Conservation (phyloP, 2,888 invertebrate genomes). For the Cantharis lateralis region DNA sequence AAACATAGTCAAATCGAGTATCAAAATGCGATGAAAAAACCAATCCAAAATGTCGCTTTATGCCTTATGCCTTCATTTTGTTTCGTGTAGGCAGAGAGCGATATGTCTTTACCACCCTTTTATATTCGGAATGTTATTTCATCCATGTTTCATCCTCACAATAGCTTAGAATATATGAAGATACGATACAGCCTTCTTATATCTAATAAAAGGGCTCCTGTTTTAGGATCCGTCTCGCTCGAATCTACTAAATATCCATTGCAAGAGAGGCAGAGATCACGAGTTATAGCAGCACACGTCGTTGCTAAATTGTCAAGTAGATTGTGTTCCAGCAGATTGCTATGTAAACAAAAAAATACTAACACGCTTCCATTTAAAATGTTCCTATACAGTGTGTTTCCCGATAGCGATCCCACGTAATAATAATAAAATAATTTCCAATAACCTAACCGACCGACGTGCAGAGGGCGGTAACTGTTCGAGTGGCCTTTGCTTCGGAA, state of each 20-base stretch:
- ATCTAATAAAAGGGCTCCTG: constrained; percentile 23
- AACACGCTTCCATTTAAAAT: constrained; percentile 20
- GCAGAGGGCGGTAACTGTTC: not conserved
- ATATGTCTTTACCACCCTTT: constrained; percentile 37
- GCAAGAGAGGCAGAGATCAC: constrained; percentile 22
- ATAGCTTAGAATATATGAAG: constrained; percentile 40
- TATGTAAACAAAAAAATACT: constrained; percentile 28
- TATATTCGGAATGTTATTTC: constrained; percentile 40
- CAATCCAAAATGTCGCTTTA: constrained; percentile 22
- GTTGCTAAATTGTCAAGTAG: constrained; percentile 26
- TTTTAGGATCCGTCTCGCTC: constrained; percentile 23
- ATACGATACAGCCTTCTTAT: constrained; percentile 35
- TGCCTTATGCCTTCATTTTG: constrained; percentile 30
- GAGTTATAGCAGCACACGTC: constrained; percentile 19
- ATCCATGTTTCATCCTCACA: constrained; percentile 40
- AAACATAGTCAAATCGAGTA: constrained; percentile 17
- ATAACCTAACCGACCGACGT: too few species aligned
- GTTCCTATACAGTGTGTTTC: not conserved
- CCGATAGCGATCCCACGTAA: not conserved
- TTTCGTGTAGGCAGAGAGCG: constrained; percentile 27
- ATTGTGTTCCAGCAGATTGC: constrained; percentile 26
- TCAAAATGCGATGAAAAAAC: constrained; percentile 21
- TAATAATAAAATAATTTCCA: too few species aligned
- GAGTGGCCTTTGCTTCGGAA: not conserved
- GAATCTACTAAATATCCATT: constrained; percentile 23